Conservation (phyloP, 2,113 vertebrate species). For the Tyto alba region DNA sequence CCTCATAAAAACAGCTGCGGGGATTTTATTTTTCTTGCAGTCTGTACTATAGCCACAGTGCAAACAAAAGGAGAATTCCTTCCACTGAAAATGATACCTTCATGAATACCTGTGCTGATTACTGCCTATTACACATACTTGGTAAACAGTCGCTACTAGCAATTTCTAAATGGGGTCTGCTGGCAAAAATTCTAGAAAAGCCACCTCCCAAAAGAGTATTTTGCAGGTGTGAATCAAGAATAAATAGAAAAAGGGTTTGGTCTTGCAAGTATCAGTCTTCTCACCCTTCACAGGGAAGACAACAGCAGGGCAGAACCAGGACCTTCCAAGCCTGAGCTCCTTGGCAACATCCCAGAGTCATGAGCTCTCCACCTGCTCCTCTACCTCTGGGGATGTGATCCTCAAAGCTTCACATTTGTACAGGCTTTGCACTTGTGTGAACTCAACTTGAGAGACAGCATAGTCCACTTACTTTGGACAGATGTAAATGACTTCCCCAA, state of each 20-base stretch:
- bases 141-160: background rate
- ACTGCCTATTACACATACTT: background rate
- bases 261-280: background rate
- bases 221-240: background rate
- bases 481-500: background rate
- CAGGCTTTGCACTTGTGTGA: background rate
- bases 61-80: background rate
- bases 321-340: background rate
- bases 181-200: background rate
- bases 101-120: background rate
- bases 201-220: background rate
- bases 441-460: background rate
- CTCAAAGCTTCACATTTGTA: background rate
- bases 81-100: background rate
- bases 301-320: background rate
- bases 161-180: background rate
- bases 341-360: background rate
- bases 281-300: background rate
- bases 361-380: background rate
- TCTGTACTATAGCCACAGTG: background rate
- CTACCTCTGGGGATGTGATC: background rate
- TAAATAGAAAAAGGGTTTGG: background rate
- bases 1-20: background rate
- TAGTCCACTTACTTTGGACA: background rate
- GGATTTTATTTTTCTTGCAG: conserved; percentile 13